phyloP scores from a whole-genome alignment of 2,888 invertebrate genomes.

The Pilophorus perplexus region DNA sequence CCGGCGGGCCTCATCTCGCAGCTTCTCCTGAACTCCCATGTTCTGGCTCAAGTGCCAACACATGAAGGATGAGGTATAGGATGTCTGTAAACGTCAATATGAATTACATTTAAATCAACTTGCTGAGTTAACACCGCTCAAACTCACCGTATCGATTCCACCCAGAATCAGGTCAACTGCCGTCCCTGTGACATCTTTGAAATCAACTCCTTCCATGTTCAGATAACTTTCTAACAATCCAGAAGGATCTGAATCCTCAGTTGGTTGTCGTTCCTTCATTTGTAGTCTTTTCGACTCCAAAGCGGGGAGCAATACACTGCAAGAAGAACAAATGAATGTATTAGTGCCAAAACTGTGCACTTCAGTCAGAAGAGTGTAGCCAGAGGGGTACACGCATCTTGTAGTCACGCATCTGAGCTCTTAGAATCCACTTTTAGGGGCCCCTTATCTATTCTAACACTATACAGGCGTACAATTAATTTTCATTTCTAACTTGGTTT shows the following conservation, averaged over 20 bases:
- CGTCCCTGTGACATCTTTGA: slow-evolving; percentile 78
- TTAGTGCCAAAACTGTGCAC: no score
- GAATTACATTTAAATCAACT: no score
- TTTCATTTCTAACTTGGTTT: no score
- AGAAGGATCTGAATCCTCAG: not conserved
- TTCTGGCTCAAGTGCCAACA: slow-evolving; percentile 77
- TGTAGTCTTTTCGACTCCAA: slow-evolving; percentile 5
- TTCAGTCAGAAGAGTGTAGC: no score
- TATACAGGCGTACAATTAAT: no score
- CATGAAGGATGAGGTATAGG: slow-evolving; percentile 72
- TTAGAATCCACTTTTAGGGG: no score
- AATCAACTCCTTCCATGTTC: slow-evolving; percentile 65
- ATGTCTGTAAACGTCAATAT: no score
- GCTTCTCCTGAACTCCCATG: slow-evolving; percentile 63
- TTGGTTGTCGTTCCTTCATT: no score
- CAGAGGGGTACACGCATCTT: no score
- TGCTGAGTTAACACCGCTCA: not conserved
- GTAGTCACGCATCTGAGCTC: no score
- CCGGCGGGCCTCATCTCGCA: slow-evolving; percentile 62
- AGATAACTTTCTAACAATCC: slow-evolving; percentile 64
- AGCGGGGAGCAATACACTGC: slow-evolving; percentile 17
- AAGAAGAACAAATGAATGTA: not conserved
- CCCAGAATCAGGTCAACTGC: slow-evolving; percentile 80
- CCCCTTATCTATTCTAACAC: no score
- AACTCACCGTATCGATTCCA: slow-evolving; percentile 76